Conservation (phyloP, 2,113 vertebrate genomes). For the Varanus salvator region DNA sequence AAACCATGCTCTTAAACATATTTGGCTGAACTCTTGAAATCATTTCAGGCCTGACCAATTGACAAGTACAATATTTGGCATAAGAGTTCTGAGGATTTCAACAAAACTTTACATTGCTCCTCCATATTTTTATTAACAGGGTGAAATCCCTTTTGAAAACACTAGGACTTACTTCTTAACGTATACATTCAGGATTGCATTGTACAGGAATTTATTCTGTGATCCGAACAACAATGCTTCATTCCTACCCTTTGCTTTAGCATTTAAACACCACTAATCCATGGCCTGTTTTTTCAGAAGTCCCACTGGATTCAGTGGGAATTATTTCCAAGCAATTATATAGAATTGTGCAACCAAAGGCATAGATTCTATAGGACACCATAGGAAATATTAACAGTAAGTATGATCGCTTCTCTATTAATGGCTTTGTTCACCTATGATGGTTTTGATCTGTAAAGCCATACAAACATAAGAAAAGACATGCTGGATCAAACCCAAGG, state of each 20-base stretch:
- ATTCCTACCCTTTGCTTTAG: neutral
- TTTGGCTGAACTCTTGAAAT: conserved; percentile 9
- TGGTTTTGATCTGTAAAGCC: neutral
- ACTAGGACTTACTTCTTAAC: neutral
- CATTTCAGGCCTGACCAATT: neutral
- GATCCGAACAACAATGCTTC: neutral
- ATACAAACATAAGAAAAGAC: no score
- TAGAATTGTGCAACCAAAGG: neutral
- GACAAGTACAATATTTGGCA: neutral
- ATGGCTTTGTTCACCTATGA: neutral
- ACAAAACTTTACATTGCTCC: neutral
- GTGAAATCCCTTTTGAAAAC: neutral
- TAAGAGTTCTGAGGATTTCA: neutral
- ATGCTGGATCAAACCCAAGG: no score
- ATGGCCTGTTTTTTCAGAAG: neutral
- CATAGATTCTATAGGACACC: neutral
- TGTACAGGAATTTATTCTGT: neutral
- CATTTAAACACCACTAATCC: neutral
- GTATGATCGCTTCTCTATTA: neutral
- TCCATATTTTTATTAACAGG: neutral
- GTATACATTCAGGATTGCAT: neutral
- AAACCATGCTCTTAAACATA: neutral
- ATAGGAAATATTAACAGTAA: neutral
- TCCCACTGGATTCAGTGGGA: neutral
- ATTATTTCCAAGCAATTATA: neutral